phyloP scores from a whole-genome alignment of 2,113 vertebrate species.

The Acanthisitta chloris region DNA sequence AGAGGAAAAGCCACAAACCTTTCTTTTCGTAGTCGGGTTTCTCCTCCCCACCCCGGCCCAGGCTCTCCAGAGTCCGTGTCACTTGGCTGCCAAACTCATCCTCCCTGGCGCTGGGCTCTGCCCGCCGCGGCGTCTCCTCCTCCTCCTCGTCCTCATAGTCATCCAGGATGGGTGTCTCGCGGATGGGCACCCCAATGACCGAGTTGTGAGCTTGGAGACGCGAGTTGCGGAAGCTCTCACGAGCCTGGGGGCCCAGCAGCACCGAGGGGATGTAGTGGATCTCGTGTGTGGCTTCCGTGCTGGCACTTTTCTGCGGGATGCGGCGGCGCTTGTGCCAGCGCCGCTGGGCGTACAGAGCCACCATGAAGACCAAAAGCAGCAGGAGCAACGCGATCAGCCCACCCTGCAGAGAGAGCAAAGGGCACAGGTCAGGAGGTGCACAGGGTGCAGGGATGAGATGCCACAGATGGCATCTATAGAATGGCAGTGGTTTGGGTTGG shows the following conservation, averaged over 20 bases:
- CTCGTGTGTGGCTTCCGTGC: constrained; percentile 95
- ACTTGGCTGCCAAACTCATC: constrained; percentile 83
- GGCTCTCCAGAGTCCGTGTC: constrained; percentile 77
- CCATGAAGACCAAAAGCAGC: constrained; percentile 91
- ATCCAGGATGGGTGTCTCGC: constrained; percentile 95
- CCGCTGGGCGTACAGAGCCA: constrained; percentile 91
- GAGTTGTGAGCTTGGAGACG: constrained; percentile 88
- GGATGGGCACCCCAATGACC: constrained; percentile 93
- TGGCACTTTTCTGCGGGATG: constrained; percentile 95
- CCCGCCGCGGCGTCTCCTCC: constrained; percentile 77
- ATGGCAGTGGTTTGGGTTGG: background rate
- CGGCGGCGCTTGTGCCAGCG: constrained; percentile 93
- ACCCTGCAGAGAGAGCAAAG: constrained; percentile 75
- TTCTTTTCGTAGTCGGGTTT: constrained; percentile 85
- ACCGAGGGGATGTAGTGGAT: constrained; percentile 98
- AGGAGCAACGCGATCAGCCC: constrained; percentile 93
- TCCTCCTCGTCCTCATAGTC: constrained; percentile 93
- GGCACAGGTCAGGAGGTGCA: background rate
- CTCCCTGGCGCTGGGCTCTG: constrained; percentile 76
- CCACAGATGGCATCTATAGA: rapidly evolving
- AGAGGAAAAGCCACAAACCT: constrained; percentile 70
- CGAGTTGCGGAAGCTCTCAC: constrained; percentile 86
- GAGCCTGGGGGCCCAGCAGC: constrained; percentile 89
- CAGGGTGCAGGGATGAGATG: background rate
- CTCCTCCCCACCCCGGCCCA: constrained; percentile 78